phyloP scores from a whole-genome alignment of 2,113 vertebrate species.

The Menura novaehollandiae region DNA sequence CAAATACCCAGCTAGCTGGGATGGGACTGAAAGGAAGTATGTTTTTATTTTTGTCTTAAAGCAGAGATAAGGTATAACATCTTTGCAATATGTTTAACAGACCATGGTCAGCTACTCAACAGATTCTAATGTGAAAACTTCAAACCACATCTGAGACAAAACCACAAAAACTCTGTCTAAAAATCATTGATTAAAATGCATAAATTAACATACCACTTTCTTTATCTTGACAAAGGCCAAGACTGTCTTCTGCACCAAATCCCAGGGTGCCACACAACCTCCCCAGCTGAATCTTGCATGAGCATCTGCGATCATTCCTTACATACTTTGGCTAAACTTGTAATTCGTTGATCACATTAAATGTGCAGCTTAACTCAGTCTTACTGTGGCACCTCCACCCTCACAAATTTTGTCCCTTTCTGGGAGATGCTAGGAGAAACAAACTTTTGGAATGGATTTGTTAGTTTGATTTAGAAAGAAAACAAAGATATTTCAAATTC shows the following conservation, averaged over 20 bases:
- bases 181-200: neutral
- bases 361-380: neutral
- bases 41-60: neutral
- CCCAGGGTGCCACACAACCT: neutral
- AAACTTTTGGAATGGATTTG: neutral
- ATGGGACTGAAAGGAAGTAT: neutral
- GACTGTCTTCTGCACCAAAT: neutral
- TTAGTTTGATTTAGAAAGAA: neutral
- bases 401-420: neutral
- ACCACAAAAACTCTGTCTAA: neutral
- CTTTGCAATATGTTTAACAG: neutral
- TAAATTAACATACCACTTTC: neutral
- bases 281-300: neutral
- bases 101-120: neutral
- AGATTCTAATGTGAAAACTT: neutral
- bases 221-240: neutral
- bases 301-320: neutral
- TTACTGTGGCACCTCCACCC: neutral
- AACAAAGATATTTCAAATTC: neutral
- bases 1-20: neutral
- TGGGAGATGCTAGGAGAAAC: neutral
- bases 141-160: neutral
- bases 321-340: neutral
- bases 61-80: neutral
- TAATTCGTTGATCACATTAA: neutral